Evolutionary conservation across 2,797 vertebrate species (phyloP), one percentile per base, ranked within the genome.

Genomic region (Emys orbicularis): DNA sequence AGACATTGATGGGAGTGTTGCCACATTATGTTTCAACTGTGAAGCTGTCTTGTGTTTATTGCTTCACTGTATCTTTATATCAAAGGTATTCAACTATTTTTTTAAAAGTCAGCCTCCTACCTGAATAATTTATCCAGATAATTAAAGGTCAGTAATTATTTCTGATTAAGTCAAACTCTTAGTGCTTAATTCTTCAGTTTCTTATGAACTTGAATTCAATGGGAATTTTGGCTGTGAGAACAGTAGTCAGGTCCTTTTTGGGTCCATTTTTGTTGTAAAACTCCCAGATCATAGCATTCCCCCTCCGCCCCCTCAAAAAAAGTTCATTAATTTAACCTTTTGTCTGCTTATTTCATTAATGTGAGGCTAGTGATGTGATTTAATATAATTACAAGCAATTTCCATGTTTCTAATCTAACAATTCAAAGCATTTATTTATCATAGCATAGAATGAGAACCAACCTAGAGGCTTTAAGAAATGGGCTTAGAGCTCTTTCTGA

Each of bases 261-360:
- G 82, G 83, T 84, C 44, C 90, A 76, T 81, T 81, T 29, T 83
- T 37, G 72, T 89, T 79, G 61, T 93, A 79, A 90, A 83, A 10
- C 77, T 84, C 86, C 89, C 89, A 93, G 74, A 53, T 49, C 18
- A 0, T 79, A 41, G 85, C 87, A 61, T 27, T 37, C 89, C 92
- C 74, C 77, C 18, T 87, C 90, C 54, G 23, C 81, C 61, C 57
- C 41, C 81, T 84, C 82, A 83, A 13, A 74, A 83, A 92, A 74
- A 4, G 12, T 84, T 93, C 0, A 0, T 68, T 87, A 79, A 77
- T 87, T 82, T 84, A 94, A 86, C 76, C 54, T 95, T 93, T 84
- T 50, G 19, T 79, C 84, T 47, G 8, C 87, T 95, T 27, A 12
- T 44, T 80, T 85, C 84, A 89, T 27, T 87, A 81, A 41, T 57